These are phyloP conservation scores for Channallabes apus DNA, from an alignment of 2,797 vertebrate species.

Conservation along the genomic window DNA sequence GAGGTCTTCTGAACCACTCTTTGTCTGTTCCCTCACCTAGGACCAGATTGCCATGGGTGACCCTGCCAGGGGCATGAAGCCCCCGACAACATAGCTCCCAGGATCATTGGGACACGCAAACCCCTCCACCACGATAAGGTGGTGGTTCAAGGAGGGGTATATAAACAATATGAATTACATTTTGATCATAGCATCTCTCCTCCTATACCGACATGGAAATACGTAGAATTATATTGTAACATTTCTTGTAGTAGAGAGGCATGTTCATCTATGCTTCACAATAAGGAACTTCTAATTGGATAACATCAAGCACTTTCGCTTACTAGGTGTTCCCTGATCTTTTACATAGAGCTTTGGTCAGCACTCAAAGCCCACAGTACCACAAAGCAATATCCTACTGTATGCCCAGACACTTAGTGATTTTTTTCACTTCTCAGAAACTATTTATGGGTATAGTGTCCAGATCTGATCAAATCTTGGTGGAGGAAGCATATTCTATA, in stretches of 20 bases:
- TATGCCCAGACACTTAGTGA: neutral
- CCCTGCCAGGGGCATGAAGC: too few species aligned
- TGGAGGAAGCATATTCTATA: neutral
- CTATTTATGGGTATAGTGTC: too few species aligned
- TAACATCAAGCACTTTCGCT: neutral
- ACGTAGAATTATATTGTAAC: neutral
- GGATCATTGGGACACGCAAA: too few species aligned
- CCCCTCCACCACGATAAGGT: too few species aligned
- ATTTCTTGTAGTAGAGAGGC: neutral
- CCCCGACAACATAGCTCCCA: too few species aligned
- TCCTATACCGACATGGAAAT: neutral
- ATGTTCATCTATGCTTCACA: neutral
- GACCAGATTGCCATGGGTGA: too few species aligned
- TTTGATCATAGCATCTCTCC: neutral
- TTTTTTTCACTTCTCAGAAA: neutral
- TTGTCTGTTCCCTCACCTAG: too few species aligned
- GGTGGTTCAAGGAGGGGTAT: too few species aligned
- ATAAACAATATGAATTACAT: neutral
- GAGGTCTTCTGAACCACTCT: too few species aligned
- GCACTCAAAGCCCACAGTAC: neutral
- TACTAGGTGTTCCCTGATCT: neutral
- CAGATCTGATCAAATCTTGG: neutral
- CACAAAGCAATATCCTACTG: too few species aligned
- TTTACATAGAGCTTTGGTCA: neutral
- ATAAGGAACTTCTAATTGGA: neutral